These are phyloP conservation scores for Pygocentrus nattereri DNA, from an alignment of 2,797 vertebrate genomes.

Conservation along the genomic window DNA sequence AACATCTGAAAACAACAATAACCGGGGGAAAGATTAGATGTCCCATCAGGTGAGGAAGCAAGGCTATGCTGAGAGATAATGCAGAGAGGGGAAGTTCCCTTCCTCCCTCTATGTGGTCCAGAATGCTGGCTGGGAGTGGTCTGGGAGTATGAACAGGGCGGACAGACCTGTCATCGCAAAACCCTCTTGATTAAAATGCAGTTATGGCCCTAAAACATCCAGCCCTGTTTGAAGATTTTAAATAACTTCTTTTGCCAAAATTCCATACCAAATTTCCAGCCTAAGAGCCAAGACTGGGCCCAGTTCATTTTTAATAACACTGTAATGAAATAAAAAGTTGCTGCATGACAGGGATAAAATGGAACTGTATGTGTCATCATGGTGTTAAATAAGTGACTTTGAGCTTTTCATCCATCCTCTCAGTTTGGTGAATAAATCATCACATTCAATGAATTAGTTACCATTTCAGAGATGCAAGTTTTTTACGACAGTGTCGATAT, in stretches of 20 bases:
- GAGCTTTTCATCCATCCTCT: neutral
- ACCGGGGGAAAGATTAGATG: slow-evolving; percentile 3
- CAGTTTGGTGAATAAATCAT: slow-evolving; percentile 22
- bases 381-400: neutral
- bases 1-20: slow-evolving; percentile 29
- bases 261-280: slow-evolving; percentile 71
- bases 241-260: slow-evolving; percentile 63
- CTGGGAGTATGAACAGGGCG: slow-evolving; percentile 56
- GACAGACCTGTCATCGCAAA: slow-evolving; percentile 40
- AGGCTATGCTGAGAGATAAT: slow-evolving; percentile 27
- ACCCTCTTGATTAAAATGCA: slow-evolving; percentile 42
- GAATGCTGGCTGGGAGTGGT: slow-evolving; percentile 12
- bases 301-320: slow-evolving; percentile 56
- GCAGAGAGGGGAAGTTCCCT: slow-evolving; percentile 21
- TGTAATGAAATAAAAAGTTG: neutral
- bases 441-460: neutral
- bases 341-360: neutral
- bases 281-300: slow-evolving; percentile 68
- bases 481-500: neutral
- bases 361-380: neutral
- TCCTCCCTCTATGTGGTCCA: slow-evolving; percentile 3
- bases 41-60: slow-evolving; percentile 41
- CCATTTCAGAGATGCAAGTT: neutral
- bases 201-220: slow-evolving; percentile 50
- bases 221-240: slow-evolving; percentile 59